Evolutionary conservation across 2,888 invertebrate species (phyloP).

Genomic region (Rhabditophanes sp.): DNA sequence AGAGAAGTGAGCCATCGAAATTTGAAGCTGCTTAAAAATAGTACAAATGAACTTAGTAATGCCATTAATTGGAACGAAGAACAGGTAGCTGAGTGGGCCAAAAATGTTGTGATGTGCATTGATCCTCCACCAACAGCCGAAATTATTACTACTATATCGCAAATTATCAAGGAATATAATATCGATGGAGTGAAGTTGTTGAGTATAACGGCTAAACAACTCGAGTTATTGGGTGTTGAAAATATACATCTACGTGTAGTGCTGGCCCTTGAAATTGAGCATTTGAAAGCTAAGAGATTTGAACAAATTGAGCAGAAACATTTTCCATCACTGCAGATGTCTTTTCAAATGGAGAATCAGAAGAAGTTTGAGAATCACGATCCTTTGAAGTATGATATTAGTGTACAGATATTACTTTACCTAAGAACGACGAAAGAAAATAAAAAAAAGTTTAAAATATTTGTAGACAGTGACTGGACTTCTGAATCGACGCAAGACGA

Average conservation of each 20-base stretch:
- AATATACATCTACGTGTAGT: slow-evolving; percentile 12
- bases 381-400: slow-evolving; percentile 9
- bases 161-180: slow-evolving; percentile 14
- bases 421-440: slow-evolving; percentile 3
- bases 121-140: slow-evolving; percentile 2
- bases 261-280: slow-evolving; percentile 12
- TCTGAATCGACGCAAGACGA: no score
- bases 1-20: slow-evolving; percentile 18
- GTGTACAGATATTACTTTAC: slow-evolving; percentile 14
- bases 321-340: slow-evolving; percentile 6
- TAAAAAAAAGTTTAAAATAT: slow-evolving; percentile 14
- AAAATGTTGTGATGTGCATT: slow-evolving; percentile 7
- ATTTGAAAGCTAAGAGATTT: slow-evolving; percentile 4
- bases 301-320: slow-evolving; percentile 8
- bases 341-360: slow-evolving; percentile 12
- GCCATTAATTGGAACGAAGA: slow-evolving; percentile 27
- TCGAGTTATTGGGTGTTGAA: slow-evolving; percentile 24
- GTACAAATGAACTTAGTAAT: slow-evolving; percentile 9
- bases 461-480: slow-evolving; percentile 17
- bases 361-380: no score
- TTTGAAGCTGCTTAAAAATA: slow-evolving; percentile 13
- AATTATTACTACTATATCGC: neutral
- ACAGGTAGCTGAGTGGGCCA: slow-evolving; percentile 25
- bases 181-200: slow-evolving; percentile 27
- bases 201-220: slow-evolving; percentile 24